phyloP scores from a whole-genome alignment of 2,113 vertebrate species.

The Ibidorhyncha struthersii region DNA sequence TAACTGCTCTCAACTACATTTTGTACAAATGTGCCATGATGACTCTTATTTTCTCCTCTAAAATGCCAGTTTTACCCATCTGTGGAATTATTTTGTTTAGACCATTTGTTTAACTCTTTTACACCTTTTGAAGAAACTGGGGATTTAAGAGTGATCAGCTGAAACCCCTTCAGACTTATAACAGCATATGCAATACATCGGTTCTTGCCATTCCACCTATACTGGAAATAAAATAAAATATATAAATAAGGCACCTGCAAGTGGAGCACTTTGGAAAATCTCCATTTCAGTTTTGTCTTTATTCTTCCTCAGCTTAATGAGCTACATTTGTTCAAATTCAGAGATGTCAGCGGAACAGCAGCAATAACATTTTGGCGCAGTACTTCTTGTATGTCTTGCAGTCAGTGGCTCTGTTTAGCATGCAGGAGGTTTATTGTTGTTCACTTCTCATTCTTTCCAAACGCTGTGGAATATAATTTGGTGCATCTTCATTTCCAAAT shows the following conservation, averaged over 20 bases:
- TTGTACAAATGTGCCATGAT: not conserved
- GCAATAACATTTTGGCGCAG: not conserved
- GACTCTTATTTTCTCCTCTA: not conserved
- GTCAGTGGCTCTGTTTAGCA: constrained; percentile 12
- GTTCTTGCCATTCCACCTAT: not conserved
- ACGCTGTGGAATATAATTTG: not conserved
- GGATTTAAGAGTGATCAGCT: not conserved
- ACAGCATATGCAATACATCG: not conserved
- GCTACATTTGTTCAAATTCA: constrained; percentile 40
- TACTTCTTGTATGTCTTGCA: not conserved
- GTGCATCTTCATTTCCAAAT: not conserved
- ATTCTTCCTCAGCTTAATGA: constrained; percentile 30
- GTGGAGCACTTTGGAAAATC: not conserved
- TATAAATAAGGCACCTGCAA: not conserved
- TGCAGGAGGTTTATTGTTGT: not conserved
- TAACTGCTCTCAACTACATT: not conserved
- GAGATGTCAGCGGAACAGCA: not conserved
- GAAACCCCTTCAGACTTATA: not conserved
- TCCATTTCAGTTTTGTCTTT: constrained; percentile 27
- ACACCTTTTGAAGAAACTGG: not conserved
- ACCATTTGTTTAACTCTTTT: not conserved
- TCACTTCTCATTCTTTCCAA: constrained; percentile 16
- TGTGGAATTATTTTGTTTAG: not conserved
- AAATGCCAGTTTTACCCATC: not conserved
- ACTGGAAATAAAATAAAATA: not conserved